A percentile compares a stretch with the other conserved stretches of the same genome.
These are phyloP conservation scores for Drosophila navojoa DNA, from an alignment of 1,140 invertebrate genomes.

Conservation along the genomic window DNA sequence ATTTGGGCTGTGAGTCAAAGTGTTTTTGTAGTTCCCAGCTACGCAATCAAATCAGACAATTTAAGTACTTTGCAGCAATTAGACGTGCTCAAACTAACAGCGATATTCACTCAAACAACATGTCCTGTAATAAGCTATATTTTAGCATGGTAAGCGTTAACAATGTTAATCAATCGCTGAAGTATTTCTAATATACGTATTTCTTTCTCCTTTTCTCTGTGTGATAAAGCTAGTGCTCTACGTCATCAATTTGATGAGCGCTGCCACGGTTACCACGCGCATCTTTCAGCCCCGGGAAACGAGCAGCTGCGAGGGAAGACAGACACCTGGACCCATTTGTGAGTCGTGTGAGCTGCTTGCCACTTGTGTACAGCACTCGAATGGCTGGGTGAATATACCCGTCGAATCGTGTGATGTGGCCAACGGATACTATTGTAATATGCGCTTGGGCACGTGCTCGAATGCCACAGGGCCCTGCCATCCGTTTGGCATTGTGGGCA, in stretches of 20 bases:
- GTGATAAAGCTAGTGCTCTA: conserved; percentile 48
- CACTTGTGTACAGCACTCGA: conserved; percentile 76
- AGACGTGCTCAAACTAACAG: conserved; percentile 30
- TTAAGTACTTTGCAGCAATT: conserved; percentile 41
- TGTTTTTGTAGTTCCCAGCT: conserved; percentile 44
- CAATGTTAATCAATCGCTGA: not conserved
- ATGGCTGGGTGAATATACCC: conserved; percentile 78
- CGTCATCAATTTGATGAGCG: conserved; percentile 15
- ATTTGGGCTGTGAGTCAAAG: conserved; percentile 48
- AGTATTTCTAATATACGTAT: not conserved
- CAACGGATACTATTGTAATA: conserved; percentile 80
- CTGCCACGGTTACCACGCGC: conserved; percentile 51
- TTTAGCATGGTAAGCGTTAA: conserved; percentile 45
- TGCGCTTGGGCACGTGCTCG: conserved; percentile 64
- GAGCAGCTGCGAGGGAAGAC: conserved; percentile 67
- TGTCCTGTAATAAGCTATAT: conserved; percentile 47
- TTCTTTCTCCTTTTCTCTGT: not conserved
- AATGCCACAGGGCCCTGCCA: conserved; percentile 79
- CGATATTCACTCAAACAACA: conserved; percentile 24
- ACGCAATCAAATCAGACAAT: conserved; percentile 56
- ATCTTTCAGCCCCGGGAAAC: conserved; percentile 69
- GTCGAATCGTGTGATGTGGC: conserved; percentile 77
- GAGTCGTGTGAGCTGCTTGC: conserved; percentile 78
- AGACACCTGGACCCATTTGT: conserved; percentile 75
- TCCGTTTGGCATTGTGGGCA: conserved; percentile 75